Percentiles rank a stretch among this genome's conserved stretches.
Conservation (phyloP, 2,888 invertebrate genomes). For the Pammene aurita region DNA sequence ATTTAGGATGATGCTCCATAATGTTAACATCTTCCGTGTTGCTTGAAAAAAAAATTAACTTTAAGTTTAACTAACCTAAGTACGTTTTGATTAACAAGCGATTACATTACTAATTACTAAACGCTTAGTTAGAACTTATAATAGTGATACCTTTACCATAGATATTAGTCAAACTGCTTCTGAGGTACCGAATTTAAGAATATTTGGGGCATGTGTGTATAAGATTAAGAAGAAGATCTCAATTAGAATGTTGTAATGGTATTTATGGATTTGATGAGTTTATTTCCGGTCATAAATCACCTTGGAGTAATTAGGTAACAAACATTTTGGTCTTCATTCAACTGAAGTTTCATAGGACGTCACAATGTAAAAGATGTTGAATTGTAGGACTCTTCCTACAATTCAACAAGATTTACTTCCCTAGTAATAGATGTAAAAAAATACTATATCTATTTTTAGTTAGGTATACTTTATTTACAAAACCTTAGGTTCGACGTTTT, state of each 20-base stretch:
- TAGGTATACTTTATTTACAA: too few species aligned
- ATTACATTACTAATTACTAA: background rate
- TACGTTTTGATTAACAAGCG: background rate
- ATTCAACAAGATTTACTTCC: too few species aligned
- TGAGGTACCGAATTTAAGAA: too few species aligned
- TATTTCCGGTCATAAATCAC: slow-evolving; percentile 10
- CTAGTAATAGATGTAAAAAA: too few species aligned
- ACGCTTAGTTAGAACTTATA: background rate
- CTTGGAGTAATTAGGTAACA: background rate
- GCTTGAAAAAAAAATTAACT: background rate
- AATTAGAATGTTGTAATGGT: background rate
- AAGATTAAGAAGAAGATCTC: too few species aligned
- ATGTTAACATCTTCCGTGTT: slow-evolving; percentile 36
- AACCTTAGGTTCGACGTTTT: too few species aligned
- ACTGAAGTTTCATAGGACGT: background rate
- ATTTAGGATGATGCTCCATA: slow-evolving; percentile 14
- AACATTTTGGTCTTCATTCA: background rate
- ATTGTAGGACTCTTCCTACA: too few species aligned
- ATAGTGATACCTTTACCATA: background rate
- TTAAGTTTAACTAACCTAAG: background rate
- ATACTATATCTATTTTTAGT: too few species aligned
- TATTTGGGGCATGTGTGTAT: too few species aligned
- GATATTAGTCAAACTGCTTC: background rate
- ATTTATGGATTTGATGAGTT: background rate
- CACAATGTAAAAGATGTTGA: too few species aligned